A percentile compares a stretch with the other conserved stretches of the same genome.
These are phyloP conservation scores for Archips crataeganus DNA, from an alignment of 2,888 invertebrate species.

Conservation along the genomic window DNA sequence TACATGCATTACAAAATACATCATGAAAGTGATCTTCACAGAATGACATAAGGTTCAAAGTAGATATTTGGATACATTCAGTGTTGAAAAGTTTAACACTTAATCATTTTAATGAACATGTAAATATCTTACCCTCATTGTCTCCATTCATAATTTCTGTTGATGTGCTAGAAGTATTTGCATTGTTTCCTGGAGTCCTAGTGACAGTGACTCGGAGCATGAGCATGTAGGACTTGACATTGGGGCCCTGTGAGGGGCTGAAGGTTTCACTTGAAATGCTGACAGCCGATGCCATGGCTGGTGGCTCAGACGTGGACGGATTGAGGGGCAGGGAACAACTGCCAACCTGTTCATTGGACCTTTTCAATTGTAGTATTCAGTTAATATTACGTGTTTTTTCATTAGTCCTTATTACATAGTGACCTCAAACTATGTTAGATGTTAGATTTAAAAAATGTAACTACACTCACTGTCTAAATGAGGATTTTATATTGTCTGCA, in stretches of 20 bases:
- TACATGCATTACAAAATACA: no score
- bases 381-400: background rate
- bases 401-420: background rate
- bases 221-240: slow-evolving; percentile 93
- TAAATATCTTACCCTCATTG: slow-evolving; percentile 66
- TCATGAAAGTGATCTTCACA: no score
- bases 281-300: slow-evolving; percentile 90
- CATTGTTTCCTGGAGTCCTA: slow-evolving; percentile 54
- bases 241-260: slow-evolving; percentile 91
- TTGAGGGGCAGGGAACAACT: slow-evolving; percentile 91
- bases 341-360: slow-evolving; percentile 81
- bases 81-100: no score
- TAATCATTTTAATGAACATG: no score
- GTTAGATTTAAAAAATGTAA: no score
- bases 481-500: no score
- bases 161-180: slow-evolving; percentile 66
- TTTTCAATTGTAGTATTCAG: no score
- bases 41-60: no score
- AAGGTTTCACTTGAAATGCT: slow-evolving; percentile 95
- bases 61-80: no score
- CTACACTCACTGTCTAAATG: no score
- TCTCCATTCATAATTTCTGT: slow-evolving; percentile 83
- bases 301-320: slow-evolving; percentile 87
- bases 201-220: slow-evolving; percentile 89
- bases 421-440: no score